Evolutionary conservation across 2,797 vertebrate species (phyloP).

Genomic region (Alca torda): DNA sequence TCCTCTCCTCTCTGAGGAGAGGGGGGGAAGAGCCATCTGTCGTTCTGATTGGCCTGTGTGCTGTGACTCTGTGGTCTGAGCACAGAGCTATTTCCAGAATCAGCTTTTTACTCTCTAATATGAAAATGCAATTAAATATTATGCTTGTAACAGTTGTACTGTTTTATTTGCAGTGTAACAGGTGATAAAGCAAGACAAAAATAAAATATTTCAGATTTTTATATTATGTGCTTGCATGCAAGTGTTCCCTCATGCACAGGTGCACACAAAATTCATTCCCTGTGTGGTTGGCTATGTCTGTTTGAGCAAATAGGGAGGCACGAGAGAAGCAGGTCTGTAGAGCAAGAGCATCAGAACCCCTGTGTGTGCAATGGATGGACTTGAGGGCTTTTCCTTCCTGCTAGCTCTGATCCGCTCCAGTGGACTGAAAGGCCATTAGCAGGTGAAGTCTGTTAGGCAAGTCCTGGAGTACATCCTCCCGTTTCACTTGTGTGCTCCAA

Average conservation of each 20-base stretch:
- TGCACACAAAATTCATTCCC: background rate
- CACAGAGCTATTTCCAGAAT: background rate
- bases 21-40: too few species aligned
- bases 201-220: background rate
- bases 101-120: background rate
- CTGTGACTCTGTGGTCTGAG: background rate
- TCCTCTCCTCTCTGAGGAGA: too few species aligned
- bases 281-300: background rate
- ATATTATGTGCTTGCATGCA: rapidly evolving
- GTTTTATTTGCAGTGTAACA: background rate
- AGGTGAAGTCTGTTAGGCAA: rapidly evolving
- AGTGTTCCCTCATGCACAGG: background rate
- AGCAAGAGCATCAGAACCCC: background rate
- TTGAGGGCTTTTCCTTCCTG: background rate
- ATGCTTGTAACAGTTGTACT: background rate
- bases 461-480: background rate
- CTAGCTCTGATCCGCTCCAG: background rate
- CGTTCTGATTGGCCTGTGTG: too few species aligned
- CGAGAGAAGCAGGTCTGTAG: background rate
- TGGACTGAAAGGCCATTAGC: background rate
- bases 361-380: background rate
- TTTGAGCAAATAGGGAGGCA: background rate
- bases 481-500: background rate
- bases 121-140: background rate
- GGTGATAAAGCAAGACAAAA: background rate